Evolutionary conservation across 2,797 vertebrate species (phyloP).

Genomic region (Babyrousa celebensis): DNA sequence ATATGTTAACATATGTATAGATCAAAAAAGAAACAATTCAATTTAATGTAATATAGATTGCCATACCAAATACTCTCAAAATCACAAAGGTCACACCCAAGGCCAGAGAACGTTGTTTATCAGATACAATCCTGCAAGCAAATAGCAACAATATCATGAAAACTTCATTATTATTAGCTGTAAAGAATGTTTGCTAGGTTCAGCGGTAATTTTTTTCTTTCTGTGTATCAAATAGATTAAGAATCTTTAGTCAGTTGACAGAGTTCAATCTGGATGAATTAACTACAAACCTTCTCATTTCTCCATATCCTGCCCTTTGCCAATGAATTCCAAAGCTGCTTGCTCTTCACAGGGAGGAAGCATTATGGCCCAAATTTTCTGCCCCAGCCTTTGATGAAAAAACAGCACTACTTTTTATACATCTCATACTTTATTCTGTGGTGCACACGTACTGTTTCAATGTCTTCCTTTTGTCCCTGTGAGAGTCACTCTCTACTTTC

Average conservation of each 20-base stretch:
- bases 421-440: background rate
- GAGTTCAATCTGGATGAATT: background rate
- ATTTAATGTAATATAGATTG: slow-evolving; percentile 26
- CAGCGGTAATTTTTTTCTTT: background rate
- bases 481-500: background rate
- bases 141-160: slow-evolving; percentile 55
- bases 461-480: background rate
- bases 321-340: background rate
- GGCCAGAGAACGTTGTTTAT: slow-evolving; percentile 39
- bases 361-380: background rate
- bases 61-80: slow-evolving; percentile 80
- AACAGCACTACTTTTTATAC: background rate
- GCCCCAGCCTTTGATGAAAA: background rate
- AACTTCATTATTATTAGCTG: background rate
- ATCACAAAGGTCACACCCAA: slow-evolving; percentile 53
- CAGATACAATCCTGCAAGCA: slow-evolving; percentile 72
- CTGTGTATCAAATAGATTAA: background rate
- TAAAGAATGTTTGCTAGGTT: background rate
- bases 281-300: background rate
- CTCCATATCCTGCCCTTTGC: background rate
- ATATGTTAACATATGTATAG: background rate
- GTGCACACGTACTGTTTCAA: background rate
- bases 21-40: slow-evolving; percentile 51
- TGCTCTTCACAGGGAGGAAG: background rate
- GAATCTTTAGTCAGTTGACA: slow-evolving; percentile 7